phyloP scores from a whole-genome alignment of 2,113 vertebrate genomes.

The Thalassoma bifasciatum region DNA sequence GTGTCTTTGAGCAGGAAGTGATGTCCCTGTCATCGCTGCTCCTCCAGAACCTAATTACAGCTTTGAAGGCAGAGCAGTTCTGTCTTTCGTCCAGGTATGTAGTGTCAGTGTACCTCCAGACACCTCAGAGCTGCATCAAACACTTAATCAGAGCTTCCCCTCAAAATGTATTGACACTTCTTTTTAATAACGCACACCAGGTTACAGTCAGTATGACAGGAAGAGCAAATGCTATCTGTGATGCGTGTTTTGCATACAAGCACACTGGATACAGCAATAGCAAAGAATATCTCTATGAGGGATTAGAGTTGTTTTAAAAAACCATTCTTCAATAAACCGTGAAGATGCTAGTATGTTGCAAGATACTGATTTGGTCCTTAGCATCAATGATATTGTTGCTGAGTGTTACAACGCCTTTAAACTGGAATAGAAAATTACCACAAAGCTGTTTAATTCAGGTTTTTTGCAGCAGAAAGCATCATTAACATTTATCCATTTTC shows the following conservation, averaged over 20 bases:
- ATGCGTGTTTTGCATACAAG: conserved; percentile 14
- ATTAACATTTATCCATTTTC: too few species aligned
- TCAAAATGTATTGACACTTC: conserved; percentile 36
- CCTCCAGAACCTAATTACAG: conserved; percentile 74
- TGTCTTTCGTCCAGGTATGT: conserved; percentile 52
- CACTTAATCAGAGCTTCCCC: conserved; percentile 49
- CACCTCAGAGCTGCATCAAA: conserved; percentile 57
- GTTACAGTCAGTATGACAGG: conserved; percentile 19
- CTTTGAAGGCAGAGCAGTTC: conserved; percentile 47
- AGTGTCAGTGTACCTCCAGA: conserved; percentile 35
- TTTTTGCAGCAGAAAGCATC: background rate
- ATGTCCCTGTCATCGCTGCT: conserved; percentile 50
- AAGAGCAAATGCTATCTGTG: conserved; percentile 23
- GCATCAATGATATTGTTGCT: background rate
- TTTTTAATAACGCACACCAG: conserved; percentile 41
- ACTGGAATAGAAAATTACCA: conserved; percentile 5
- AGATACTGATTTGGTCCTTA: conserved; percentile 10
- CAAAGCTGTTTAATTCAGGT: conserved; percentile 11
- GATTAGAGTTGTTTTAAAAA: background rate
- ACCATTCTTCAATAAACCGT: background rate
- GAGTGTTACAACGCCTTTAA: conserved; percentile 7
- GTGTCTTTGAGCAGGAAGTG: conserved; percentile 66
- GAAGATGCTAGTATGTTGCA: background rate
- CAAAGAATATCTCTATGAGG: conserved; percentile 6
- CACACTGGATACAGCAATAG: background rate